These are phyloP conservation scores for Neoarius graeffei DNA, from an alignment of 2,113 vertebrate genomes.

Conservation along the genomic window DNA sequence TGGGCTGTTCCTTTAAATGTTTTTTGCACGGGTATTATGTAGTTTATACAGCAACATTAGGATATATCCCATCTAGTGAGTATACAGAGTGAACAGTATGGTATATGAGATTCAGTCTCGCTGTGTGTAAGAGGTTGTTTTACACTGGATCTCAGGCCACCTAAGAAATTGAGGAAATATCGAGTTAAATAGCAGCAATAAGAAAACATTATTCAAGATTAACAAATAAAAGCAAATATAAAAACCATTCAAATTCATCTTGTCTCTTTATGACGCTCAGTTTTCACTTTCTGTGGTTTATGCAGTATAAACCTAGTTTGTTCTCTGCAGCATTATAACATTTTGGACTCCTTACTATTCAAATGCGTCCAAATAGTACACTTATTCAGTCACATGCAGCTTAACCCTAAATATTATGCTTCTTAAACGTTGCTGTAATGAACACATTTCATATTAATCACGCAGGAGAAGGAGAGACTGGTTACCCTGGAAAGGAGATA, in stretches of 20 bases:
- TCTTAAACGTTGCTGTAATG: not conserved
- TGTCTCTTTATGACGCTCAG: not conserved
- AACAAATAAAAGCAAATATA: not conserved
- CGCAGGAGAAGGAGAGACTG: slow-evolving; percentile 89
- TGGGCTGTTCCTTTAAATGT: too few species aligned
- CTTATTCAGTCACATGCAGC: not conserved
- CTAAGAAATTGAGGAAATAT: not conserved
- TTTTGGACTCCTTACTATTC: not conserved
- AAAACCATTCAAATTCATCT: not conserved
- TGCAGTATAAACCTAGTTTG: not conserved
- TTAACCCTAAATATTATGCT: not conserved
- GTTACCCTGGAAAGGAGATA: slow-evolving; percentile 81
- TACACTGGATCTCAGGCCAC: not conserved
- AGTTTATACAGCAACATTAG: not conserved
- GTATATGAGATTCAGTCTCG: not conserved
- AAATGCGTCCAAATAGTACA: not conserved
- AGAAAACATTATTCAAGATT: not conserved
- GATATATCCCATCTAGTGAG: not conserved
- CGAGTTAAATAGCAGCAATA: not conserved
- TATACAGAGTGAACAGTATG: not conserved
- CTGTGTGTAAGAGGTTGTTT: not conserved
- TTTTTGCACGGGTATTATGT: not conserved
- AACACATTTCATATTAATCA: not conserved
- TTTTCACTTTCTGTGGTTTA: not conserved
- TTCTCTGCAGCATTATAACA: not conserved